Percentiles rank a stretch among this genome's conserved stretches.
Evolutionary conservation across 2,797 vertebrate genomes (phyloP).

Genomic region (Acrossocheilus wenchowensis): DNA sequence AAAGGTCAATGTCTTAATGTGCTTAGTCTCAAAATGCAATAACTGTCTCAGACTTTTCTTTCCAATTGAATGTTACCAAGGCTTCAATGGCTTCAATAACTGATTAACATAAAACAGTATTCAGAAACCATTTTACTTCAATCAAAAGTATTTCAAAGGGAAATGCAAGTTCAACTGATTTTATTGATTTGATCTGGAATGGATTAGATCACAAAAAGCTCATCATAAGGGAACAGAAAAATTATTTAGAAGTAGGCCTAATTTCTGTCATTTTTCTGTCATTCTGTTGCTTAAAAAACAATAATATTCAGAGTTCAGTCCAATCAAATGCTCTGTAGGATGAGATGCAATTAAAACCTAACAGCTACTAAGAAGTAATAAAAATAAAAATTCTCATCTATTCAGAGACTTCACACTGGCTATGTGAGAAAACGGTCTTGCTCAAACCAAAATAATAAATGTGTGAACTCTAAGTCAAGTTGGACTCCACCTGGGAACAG

Average conservation of each 20-base stretch:
- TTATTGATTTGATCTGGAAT: neutral
- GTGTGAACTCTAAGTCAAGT: slow-evolving; percentile 44
- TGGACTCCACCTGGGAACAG: slow-evolving; percentile 24
- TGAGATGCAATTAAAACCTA: neutral
- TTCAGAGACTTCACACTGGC: neutral
- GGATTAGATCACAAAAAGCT: too few relatives aligned
- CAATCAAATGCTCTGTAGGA: neutral
- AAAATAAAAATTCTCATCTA: neutral
- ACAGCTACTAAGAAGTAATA: neutral
- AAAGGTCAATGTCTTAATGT: neutral
- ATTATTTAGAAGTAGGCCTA: too few relatives aligned
- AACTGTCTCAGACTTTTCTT: neutral
- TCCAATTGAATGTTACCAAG: neutral
- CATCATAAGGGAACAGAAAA: too few relatives aligned
- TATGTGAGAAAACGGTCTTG: neutral
- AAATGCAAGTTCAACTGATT: neutral
- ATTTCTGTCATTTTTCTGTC: too few relatives aligned
- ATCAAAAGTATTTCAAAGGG: neutral
- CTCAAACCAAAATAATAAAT: slow-evolving; percentile 22
- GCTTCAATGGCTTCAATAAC: neutral
- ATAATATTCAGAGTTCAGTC: neutral
- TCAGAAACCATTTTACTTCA: neutral
- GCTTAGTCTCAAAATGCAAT: neutral
- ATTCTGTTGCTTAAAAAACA: neutral
- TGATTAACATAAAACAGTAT: neutral